These are phyloP conservation scores for Leucoraja erinaceus DNA, from an alignment of 2,113 vertebrate species.

Conservation along the genomic window DNA sequence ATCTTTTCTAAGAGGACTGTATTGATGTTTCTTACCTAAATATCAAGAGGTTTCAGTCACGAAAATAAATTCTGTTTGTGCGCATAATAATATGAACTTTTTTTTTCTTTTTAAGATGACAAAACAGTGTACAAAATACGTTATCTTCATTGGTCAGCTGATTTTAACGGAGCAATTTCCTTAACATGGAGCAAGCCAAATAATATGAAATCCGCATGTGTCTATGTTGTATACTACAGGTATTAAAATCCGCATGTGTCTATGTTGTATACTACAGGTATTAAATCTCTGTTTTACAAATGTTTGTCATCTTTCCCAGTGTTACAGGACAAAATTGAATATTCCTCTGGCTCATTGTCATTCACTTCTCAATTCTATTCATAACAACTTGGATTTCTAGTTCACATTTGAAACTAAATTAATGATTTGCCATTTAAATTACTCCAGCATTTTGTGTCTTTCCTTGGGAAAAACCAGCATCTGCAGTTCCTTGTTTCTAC, in stretches of 20 bases:
- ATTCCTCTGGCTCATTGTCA: neutral
- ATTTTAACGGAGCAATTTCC: slow-evolving; percentile 76
- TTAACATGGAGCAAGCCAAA: slow-evolving; percentile 86
- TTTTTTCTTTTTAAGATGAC: slow-evolving; percentile 57
- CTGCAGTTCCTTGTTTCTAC: no score
- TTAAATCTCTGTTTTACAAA: neutral
- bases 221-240: slow-evolving; percentile 85
- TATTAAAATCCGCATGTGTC: slow-evolving; percentile 62
- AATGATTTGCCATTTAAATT: neutral
- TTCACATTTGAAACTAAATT: neutral
- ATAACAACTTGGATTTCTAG: neutral
- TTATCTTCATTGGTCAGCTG: slow-evolving; percentile 85
- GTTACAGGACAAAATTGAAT: neutral
- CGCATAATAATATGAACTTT: slow-evolving; percentile 46
- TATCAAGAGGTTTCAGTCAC: neutral
- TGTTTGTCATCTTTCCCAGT: neutral
- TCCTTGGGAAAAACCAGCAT: no score
- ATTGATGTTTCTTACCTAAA: neutral
- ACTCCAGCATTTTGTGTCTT: no score
- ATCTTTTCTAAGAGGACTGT: neutral
- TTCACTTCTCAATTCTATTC: neutral
- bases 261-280: slow-evolving; percentile 82
- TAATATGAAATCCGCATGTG: slow-evolving; percentile 78
- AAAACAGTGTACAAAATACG: slow-evolving; percentile 81
- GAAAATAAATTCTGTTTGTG: slow-evolving; percentile 50